Conservation (phyloP, 2,113 vertebrate genomes). For the western clawed frog (Xenopus tropicalis) region DNA sequence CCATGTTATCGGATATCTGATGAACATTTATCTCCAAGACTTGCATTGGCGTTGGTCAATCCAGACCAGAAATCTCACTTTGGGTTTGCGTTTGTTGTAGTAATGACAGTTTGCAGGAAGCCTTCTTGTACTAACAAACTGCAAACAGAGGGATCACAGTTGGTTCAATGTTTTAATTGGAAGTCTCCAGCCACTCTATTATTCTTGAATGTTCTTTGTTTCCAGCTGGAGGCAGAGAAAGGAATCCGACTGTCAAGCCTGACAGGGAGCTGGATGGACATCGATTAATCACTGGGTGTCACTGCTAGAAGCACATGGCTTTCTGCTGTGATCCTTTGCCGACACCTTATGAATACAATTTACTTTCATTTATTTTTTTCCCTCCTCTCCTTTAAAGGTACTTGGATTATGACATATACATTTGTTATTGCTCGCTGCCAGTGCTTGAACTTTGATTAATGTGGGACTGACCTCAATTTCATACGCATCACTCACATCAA, state of each 20-base stretch:
- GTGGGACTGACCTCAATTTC: constrained; percentile 41
- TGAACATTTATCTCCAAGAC: neutral
- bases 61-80: neutral
- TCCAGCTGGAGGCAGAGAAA: neutral
- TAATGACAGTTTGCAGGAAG: neutral
- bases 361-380: constrained; percentile 1
- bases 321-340: neutral
- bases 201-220: neutral
- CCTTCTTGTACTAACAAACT: neutral
- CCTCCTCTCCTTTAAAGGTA: neutral
- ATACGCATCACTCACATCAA: constrained; percentile 19
- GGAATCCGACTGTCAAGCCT: neutral
- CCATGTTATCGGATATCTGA: neutral
- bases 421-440: constrained; percentile 29
- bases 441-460: constrained; percentile 42
- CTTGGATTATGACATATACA: constrained; percentile 9
- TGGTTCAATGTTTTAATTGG: neutral
- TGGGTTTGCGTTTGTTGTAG: neutral
- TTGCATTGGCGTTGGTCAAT: neutral
- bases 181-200: neutral
- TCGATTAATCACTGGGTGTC: constrained; percentile 3
- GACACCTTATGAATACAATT: neutral
- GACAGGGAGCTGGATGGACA: neutral
- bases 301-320: neutral
- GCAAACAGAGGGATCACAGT: neutral